phyloP scores from a whole-genome alignment of 2,888 invertebrate species.

The Pristionchus mayeri region DNA sequence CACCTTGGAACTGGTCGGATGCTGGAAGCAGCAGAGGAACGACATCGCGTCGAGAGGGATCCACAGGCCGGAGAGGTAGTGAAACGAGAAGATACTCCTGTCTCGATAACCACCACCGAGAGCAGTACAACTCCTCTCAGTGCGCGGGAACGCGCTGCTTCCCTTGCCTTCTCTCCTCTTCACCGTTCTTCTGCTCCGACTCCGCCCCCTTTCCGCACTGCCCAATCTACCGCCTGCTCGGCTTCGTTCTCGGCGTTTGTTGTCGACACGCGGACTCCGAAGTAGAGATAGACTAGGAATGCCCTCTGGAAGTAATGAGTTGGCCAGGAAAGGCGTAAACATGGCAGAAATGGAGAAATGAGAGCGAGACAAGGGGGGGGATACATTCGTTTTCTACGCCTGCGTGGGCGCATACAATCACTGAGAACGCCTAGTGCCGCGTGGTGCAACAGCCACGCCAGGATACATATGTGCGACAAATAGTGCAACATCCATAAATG shows the following conservation, averaged over 20 bases:
- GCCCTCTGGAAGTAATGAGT: not conserved
- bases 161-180: no score
- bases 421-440: conserved; percentile 21
- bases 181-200: conserved; percentile 2
- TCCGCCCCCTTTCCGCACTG: not conserved
- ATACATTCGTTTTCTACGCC: not conserved
- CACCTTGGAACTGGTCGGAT: conserved; percentile 11
- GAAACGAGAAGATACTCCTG: not conserved
- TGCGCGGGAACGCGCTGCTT: conserved; percentile 20
- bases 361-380: not conserved
- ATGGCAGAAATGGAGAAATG: not conserved
- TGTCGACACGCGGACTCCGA: no score
- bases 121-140: not conserved
- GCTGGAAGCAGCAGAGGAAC: conserved; percentile 28
- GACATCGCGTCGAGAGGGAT: not conserved
- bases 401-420: conserved; percentile 8
- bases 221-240: not conserved
- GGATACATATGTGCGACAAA: no score
- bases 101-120: no score
- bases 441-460: no score
- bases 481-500: not conserved
- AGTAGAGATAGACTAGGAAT: no score
- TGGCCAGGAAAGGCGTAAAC: no score
- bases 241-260: not conserved
- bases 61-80: no score